Conservation (phyloP, 1,140 invertebrate species). For the Platorchestia sp. region DNA sequence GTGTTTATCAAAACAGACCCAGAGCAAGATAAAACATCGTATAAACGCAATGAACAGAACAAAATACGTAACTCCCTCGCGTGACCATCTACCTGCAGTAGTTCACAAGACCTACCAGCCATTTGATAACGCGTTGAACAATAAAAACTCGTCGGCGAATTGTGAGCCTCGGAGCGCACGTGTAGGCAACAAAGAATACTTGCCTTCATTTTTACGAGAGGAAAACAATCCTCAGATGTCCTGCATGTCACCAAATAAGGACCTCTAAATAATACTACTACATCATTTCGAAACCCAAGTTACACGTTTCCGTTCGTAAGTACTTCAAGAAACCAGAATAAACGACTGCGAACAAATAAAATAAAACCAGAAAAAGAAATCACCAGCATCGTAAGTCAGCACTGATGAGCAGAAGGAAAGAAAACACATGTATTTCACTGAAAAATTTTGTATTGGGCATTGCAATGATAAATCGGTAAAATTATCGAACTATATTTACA, state of each 20-base stretch:
- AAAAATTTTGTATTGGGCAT: background rate
- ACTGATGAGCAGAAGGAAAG: background rate
- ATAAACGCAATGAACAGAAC: too few species aligned
- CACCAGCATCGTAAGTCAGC: background rate
- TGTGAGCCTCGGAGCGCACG: too few species aligned
- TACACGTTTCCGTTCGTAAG: background rate
- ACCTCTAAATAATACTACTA: background rate
- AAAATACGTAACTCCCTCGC: too few species aligned
- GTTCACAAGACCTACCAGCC: too few species aligned
- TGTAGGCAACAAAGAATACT: too few species aligned
- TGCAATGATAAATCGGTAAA: background rate
- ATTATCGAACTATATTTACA: conserved; percentile 3
- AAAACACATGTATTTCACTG: background rate
- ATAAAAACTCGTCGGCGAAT: too few species aligned
- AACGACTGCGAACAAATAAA: background rate
- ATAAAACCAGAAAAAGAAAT: background rate
- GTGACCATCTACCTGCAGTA: too few species aligned
- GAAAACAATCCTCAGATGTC: background rate
- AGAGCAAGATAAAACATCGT: too few species aligned
- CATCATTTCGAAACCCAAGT: background rate
- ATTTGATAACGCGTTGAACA: too few species aligned
- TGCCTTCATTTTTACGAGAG: background rate
- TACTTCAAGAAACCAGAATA: background rate
- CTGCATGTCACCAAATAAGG: background rate
- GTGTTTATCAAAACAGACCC: too few species aligned